Evolutionary conservation across 1,140 invertebrate genomes (phyloP).

Genomic region (Aleiodes sp.): DNA sequence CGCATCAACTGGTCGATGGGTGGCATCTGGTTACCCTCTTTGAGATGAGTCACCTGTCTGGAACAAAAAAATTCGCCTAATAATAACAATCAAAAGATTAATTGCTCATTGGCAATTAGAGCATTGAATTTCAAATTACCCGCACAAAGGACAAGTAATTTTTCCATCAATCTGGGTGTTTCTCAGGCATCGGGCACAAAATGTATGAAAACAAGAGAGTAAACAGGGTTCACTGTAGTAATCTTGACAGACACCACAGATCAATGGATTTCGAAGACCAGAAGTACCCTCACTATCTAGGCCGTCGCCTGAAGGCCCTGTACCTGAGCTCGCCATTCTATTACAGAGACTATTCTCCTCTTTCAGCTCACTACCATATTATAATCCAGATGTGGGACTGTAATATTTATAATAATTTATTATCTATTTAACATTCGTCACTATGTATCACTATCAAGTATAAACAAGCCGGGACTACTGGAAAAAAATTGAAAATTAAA

Average conservation of each 20-base stretch:
- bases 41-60: conserved; percentile 71
- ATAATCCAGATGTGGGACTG: too few relatives aligned
- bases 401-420: too few relatives aligned
- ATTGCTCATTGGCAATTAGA: too few relatives aligned
- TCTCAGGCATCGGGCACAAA: conserved; percentile 73
- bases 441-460: too few relatives aligned
- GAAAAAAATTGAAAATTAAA: too few relatives aligned
- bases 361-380: too few relatives aligned
- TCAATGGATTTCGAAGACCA: conserved; percentile 68
- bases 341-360: too few relatives aligned
- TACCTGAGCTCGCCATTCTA: conserved; percentile 54
- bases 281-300: conserved; percentile 49
- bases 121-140: too few relatives aligned
- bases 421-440: too few relatives aligned
- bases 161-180: conserved; percentile 71
- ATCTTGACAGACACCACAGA: conserved; percentile 75
- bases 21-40: conserved; percentile 70
- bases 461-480: too few relatives aligned
- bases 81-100: neutral
- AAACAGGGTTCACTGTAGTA: conserved; percentile 76
- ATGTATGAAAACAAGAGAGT: conserved; percentile 75
- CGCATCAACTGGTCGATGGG: conserved; percentile 72
- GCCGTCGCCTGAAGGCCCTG: conserved; percentile 46
- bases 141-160: conserved; percentile 74
- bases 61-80: conserved; percentile 20